Evolutionary conservation across 2,113 vertebrate genomes (phyloP).

Genomic region (Podocnemis expansa): DNA sequence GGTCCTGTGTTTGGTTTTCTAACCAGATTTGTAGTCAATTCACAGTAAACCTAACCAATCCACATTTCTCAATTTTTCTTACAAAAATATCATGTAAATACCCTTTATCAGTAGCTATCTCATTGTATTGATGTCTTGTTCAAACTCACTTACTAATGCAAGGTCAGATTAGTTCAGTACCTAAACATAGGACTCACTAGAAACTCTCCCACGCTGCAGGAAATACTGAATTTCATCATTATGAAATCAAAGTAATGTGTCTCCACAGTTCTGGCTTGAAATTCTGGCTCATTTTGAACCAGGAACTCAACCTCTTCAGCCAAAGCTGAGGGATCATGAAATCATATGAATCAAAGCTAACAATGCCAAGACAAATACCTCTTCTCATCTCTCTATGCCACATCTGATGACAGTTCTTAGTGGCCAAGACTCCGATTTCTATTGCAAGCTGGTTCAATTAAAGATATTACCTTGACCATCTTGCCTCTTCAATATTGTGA

Average conservation of each 20-base stretch:
- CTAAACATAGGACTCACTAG: rapidly evolving
- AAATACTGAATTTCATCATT: not conserved
- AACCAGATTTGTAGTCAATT: not conserved
- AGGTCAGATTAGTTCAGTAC: not conserved
- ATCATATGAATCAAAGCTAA: not conserved
- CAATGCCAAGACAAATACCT: not conserved
- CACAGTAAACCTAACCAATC: not conserved
- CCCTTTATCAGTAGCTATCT: no score
- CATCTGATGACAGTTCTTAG: rapidly evolving
- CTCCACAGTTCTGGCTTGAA: not conserved
- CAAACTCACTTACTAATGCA: not conserved
- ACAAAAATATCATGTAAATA: rapidly evolving
- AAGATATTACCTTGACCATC: not conserved
- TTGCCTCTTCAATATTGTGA: not conserved
- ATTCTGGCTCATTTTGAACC: rapidly evolving
- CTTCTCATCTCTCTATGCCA: not conserved
- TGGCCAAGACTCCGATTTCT: not conserved
- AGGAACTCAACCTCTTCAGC: not conserved
- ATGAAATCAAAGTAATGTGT: not conserved
- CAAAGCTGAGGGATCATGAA: not conserved
- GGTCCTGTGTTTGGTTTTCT: not conserved
- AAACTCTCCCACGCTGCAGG: not conserved
- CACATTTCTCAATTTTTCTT: not conserved
- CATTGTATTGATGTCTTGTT: not conserved
- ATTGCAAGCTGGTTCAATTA: not conserved